phyloP scores from a whole-genome alignment of 2,888 invertebrate species.

The Formica aserva region DNA sequence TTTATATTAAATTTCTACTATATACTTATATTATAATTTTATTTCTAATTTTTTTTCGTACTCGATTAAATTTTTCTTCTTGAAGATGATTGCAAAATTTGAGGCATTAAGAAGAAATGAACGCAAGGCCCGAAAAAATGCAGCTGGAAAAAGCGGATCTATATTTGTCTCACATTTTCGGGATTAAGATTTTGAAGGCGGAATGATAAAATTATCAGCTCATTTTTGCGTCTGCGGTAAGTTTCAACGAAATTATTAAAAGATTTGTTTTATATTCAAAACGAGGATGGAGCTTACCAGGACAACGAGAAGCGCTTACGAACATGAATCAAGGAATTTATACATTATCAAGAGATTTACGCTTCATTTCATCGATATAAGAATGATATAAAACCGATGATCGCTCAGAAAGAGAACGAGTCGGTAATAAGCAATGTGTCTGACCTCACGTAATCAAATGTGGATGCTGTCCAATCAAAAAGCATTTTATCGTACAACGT shows the following conservation, averaged over 20 bases:
- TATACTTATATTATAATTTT: background rate
- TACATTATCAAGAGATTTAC: background rate
- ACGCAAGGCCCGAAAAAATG: background rate
- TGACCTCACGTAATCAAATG: constrained; percentile 40
- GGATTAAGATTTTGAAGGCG: background rate
- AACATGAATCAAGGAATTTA: background rate
- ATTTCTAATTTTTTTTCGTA: background rate
- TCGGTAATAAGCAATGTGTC: constrained; percentile 18
- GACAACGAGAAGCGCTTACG: background rate
- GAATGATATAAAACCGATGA: background rate
- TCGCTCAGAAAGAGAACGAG: background rate
- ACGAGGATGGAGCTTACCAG: background rate
- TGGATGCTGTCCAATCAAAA: constrained; percentile 44
- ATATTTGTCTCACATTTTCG: background rate
- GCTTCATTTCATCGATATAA: background rate
- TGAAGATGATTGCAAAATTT: background rate
- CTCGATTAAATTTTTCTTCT: background rate
- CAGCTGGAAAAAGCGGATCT: too few relatives aligned
- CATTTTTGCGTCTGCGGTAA: background rate
- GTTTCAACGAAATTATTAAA: constrained; percentile 5
- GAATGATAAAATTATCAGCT: background rate
- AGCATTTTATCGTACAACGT: constrained; percentile 21
- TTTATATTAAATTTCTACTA: background rate
- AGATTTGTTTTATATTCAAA: background rate
- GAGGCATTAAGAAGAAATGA: background rate